These are phyloP conservation scores for Ciona savignyi DNA, from an alignment of 23 tunicate genomes.

Conservation along the genomic window DNA sequence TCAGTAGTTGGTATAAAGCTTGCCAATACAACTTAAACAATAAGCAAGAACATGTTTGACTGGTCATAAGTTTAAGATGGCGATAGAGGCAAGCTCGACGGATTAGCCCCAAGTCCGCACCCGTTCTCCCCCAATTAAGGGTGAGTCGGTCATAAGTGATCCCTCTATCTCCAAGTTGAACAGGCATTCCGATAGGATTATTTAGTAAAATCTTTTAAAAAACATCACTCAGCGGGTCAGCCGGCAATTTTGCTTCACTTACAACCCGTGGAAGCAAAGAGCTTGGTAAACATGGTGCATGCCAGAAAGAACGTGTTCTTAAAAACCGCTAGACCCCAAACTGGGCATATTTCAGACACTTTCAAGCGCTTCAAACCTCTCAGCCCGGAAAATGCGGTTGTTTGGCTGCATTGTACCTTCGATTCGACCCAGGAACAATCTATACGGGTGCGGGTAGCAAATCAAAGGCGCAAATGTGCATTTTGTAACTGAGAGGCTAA, in stretches of 20 bases:
- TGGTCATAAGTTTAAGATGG: too few species aligned
- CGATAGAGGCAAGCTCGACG: too few species aligned
- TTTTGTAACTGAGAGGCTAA: neutral
- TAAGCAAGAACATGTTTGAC: too few species aligned
- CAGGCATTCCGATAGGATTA: neutral
- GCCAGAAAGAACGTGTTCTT: neutral
- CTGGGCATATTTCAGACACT: neutral
- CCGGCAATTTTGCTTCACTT: conserved; percentile 1
- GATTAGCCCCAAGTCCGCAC: neutral
- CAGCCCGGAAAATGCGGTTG: conserved; percentile 2
- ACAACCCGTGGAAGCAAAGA: neutral
- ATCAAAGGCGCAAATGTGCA: neutral
- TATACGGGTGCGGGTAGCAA: neutral
- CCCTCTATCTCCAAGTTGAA: neutral
- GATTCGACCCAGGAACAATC: neutral
- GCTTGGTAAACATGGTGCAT: neutral
- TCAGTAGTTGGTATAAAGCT: too few species aligned
- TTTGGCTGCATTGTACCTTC: neutral
- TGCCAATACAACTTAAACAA: too few species aligned
- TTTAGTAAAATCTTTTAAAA: neutral
- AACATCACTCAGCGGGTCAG: neutral
- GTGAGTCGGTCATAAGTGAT: neutral
- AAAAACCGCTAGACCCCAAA: neutral
- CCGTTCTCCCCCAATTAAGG: neutral
- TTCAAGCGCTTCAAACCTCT: neutral